These are phyloP conservation scores for Paradisaea rubra DNA, from an alignment of 2,113 vertebrate genomes.

Conservation along the genomic window DNA sequence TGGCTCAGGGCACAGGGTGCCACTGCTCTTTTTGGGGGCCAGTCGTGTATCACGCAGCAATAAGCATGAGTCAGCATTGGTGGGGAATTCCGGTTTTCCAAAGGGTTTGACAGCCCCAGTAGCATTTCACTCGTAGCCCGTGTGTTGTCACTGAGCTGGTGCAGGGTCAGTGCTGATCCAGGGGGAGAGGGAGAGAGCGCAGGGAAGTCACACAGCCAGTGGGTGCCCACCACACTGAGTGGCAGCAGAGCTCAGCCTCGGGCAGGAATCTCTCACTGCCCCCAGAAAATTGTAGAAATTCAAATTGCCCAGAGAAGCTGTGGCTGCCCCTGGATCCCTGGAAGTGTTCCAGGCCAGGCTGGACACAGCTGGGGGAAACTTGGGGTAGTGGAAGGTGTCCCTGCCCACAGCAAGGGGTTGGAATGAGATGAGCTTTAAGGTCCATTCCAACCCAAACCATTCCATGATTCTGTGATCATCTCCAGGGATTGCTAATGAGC, in stretches of 20 bases:
- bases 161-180: background rate
- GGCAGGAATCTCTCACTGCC: background rate
- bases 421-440: background rate
- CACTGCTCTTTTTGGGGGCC: background rate
- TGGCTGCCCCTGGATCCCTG: background rate
- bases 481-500: background rate
- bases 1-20: background rate
- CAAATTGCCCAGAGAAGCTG: background rate
- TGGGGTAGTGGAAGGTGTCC: background rate
- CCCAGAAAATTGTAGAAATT: background rate
- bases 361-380: background rate
- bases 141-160: background rate
- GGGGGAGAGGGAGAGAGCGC: background rate
- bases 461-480: background rate
- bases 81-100: background rate
- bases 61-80: background rate
- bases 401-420: background rate
- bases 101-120: background rate
- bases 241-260: background rate
- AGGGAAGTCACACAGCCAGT: background rate
- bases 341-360: background rate
- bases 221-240: background rate
- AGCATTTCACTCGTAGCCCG: rapidly evolving
- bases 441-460: background rate
- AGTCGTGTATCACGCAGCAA: background rate